These are phyloP conservation scores for Drosophila percnosoma DNA, from an alignment of 2,888 invertebrate genomes.

Conservation along the genomic window DNA sequence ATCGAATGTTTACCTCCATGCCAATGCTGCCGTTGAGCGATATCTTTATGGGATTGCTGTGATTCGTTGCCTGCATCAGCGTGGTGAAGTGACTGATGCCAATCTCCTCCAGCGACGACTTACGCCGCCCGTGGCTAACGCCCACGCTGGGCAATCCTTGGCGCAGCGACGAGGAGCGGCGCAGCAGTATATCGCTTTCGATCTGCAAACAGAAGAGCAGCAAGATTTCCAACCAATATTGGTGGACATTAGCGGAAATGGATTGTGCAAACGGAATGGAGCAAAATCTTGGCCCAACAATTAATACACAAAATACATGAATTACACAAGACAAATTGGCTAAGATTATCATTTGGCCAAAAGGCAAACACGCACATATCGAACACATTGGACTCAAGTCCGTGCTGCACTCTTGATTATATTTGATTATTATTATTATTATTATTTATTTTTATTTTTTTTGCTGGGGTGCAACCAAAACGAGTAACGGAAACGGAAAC, in stretches of 20 bases:
- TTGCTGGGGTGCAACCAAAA: constrained; percentile 41
- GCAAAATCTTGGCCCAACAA: constrained; percentile 26
- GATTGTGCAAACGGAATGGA: not conserved
- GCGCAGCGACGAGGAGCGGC: constrained; percentile 93
- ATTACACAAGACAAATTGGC: constrained; percentile 66
- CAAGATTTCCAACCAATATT: constrained; percentile 35
- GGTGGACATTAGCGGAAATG: constrained; percentile 37
- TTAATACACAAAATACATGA: constrained; percentile 25
- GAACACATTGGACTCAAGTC: constrained; percentile 42
- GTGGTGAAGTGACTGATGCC: constrained; percentile 93
- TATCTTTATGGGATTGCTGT: constrained; percentile 92
- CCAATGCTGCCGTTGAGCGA: constrained; percentile 94
- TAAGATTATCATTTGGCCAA: constrained; percentile 31
- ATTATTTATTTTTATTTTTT: not conserved
- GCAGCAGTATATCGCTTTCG: constrained; percentile 92
- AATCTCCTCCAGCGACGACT: constrained; percentile 94
- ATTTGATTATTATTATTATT: constrained; percentile 2
- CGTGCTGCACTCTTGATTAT: constrained; percentile 37
- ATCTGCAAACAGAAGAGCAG: constrained; percentile 76
- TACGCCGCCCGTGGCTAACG: constrained; percentile 87
- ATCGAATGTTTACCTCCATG: constrained; percentile 87
- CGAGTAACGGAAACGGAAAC: constrained; percentile 45
- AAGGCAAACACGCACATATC: constrained; percentile 46
- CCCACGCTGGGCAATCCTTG: constrained; percentile 91
- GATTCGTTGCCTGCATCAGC: constrained; percentile 88